Evolutionary conservation across 2,797 vertebrate genomes (phyloP).

Genomic region (Eremophila alpestris): DNA sequence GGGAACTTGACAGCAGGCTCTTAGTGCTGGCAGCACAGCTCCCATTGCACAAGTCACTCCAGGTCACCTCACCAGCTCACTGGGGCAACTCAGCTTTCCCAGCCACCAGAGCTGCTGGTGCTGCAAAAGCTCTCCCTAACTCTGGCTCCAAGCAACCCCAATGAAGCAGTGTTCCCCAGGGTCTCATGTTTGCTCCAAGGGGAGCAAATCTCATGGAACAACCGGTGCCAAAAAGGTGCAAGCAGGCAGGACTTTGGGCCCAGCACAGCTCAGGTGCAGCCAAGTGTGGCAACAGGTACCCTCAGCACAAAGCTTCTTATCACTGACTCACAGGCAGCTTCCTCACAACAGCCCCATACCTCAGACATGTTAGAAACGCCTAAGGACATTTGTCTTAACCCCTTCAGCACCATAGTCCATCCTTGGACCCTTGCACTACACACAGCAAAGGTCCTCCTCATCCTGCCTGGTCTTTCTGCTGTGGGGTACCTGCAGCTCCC

Average conservation of each 20-base stretch:
- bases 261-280: not conserved
- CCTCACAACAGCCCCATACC: not conserved
- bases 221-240: too few relatives aligned
- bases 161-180: not conserved
- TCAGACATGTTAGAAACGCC: not conserved
- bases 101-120: not conserved
- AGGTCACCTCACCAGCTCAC: not conserved
- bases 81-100: not conserved
- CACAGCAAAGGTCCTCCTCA: not conserved
- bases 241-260: not conserved
- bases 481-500: rapidly evolving
- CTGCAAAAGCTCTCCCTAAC: not conserved
- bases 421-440: not conserved
- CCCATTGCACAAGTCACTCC: not conserved
- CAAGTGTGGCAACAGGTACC: not conserved
- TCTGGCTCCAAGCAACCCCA: not conserved
- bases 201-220: not conserved
- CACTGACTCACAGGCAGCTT: not conserved
- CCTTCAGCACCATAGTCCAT: not conserved
- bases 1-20: not conserved
- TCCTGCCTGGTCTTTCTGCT: not conserved
- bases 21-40: not conserved
- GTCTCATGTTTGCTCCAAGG: not conserved
- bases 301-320: not conserved
- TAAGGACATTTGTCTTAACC: not conserved